phyloP scores from a whole-genome alignment of 2,113 vertebrate species.

The Sciurus niger region DNA sequence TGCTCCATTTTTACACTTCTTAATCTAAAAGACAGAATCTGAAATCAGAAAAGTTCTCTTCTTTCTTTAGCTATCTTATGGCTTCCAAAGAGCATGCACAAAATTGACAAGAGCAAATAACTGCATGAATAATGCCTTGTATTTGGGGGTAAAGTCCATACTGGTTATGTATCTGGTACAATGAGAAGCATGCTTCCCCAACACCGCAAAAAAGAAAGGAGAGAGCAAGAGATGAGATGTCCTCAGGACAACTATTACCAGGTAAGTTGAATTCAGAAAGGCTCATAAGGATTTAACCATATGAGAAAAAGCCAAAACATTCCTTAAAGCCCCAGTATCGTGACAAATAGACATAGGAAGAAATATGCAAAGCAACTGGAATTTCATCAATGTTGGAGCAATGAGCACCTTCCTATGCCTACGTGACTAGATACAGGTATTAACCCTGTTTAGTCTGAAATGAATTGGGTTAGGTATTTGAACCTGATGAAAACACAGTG shows the following conservation, averaged over 20 bases:
- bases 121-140: conserved; percentile 92
- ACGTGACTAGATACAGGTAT: conserved; percentile 90
- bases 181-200: conserved; percentile 93
- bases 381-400: conserved; percentile 69
- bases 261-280: conserved; percentile 86
- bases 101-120: conserved; percentile 90
- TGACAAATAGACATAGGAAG: conserved; percentile 92
- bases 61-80: neutral
- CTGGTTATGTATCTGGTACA: conserved; percentile 89
- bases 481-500: conserved; percentile 92
- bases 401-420: conserved; percentile 90
- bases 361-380: conserved; percentile 78
- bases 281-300: conserved; percentile 86
- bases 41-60: conserved; percentile 87
- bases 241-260: conserved; percentile 85
- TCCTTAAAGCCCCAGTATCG: conserved; percentile 91
- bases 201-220: conserved; percentile 90
- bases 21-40: conserved; percentile 96
- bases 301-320: conserved; percentile 92
- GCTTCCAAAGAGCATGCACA: conserved; percentile 91
- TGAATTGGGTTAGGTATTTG: conserved; percentile 90
- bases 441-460: conserved; percentile 90
- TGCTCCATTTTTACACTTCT: conserved; percentile 99
- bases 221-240: conserved; percentile 89
- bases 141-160: conserved; percentile 86